phyloP scores from a whole-genome alignment of 2,797 vertebrate species.

The Manis crassicaudata region DNA sequence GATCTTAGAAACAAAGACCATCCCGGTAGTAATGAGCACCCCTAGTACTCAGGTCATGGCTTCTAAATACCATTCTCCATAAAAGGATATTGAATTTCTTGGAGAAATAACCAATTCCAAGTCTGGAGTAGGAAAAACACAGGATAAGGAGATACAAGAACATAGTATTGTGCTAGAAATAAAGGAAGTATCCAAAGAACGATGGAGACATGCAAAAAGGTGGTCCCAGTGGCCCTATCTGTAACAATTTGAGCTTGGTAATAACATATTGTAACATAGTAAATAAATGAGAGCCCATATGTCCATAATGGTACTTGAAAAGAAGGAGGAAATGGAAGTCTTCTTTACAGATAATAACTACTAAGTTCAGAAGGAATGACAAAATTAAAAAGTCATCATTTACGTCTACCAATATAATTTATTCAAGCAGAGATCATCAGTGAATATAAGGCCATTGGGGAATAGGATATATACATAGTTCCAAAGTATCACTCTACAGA shows the following conservation, averaged over 20 bases:
- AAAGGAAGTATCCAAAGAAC: not conserved
- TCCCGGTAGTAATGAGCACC: not conserved
- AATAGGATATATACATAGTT: not conserved
- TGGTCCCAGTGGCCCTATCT: not conserved
- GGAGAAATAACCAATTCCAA: not conserved
- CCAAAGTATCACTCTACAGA: not conserved
- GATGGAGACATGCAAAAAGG: not conserved
- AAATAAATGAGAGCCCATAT: not conserved
- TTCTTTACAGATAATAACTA: not conserved
- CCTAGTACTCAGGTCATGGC: not conserved
- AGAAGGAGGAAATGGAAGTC: not conserved
- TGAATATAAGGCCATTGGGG: not conserved
- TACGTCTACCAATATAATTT: not conserved
- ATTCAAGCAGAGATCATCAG: not conserved
- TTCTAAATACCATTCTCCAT: not conserved
- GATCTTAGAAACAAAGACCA: not conserved
- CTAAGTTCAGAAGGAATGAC: not conserved
- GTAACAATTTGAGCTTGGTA: not conserved
- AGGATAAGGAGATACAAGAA: not conserved
- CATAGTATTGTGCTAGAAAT: not conserved
- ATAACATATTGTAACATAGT: not conserved
- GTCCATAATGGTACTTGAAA: not conserved
- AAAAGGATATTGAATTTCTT: not conserved
- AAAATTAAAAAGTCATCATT: not conserved
- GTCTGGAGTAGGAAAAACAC: not conserved